Evolutionary conservation across 2,797 vertebrate species (phyloP).

Genomic region (Lepilemur septentrionalis): DNA sequence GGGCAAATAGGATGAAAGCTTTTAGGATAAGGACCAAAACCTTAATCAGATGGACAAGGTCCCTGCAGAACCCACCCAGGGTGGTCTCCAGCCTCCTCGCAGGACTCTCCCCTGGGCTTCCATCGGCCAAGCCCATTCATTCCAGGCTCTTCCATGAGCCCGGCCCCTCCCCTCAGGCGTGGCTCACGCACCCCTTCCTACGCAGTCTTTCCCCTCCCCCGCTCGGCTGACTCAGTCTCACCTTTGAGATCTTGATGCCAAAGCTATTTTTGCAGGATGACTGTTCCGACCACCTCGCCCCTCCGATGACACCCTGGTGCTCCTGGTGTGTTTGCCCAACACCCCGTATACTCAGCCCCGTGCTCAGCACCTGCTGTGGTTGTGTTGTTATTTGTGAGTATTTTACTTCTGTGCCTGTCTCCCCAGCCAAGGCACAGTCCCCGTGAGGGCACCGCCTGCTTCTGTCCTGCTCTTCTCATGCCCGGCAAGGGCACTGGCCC

Average conservation of each 20-base stretch:
- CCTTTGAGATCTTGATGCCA: not conserved
- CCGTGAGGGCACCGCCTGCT: too few species aligned
- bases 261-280: not conserved
- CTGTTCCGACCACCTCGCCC: rapidly evolving
- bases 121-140: rapidly evolving
- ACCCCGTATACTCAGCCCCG: too few species aligned
- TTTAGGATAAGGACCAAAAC: not conserved
- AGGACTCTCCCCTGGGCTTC: not conserved
- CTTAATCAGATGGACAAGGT: not conserved
- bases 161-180: rapidly evolving
- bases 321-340: too few species aligned
- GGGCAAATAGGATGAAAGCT: too few species aligned
- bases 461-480: too few species aligned
- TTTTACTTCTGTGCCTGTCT: not conserved
- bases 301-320: rapidly evolving
- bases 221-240: not conserved
- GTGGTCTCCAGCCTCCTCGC: not conserved
- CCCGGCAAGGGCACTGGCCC: too few species aligned
- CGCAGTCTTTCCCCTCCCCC: not conserved
- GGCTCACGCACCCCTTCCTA: rapidly evolving
- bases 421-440: rapidly evolving
- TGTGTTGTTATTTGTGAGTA: not conserved
- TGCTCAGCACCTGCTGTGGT: too few species aligned
- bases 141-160: not conserved
- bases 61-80: too few species aligned